These are phyloP conservation scores for Sebastes steindachneri DNA, from an alignment of 2,797 vertebrate species.

Conservation along the genomic window DNA sequence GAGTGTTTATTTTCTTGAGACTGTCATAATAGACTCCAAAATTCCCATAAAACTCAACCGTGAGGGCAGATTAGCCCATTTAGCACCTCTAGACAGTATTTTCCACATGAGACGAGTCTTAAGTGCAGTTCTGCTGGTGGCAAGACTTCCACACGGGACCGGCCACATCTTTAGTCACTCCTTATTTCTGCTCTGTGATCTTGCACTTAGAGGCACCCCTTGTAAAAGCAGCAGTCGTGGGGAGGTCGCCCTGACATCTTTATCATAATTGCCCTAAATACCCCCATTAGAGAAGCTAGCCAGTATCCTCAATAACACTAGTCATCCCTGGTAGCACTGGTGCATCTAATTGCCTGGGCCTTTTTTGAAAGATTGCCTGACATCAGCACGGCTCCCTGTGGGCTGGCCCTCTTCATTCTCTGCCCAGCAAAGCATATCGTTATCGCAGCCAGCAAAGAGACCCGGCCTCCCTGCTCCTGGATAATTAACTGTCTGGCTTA, in stretches of 20 bases:
- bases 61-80: constrained; percentile 74
- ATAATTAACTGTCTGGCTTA: constrained; percentile 88
- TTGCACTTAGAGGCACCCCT: constrained; percentile 73
- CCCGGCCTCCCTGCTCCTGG: constrained; percentile 78
- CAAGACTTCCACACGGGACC: constrained; percentile 69
- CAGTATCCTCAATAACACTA: constrained; percentile 84
- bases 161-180: constrained; percentile 74
- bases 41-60: constrained; percentile 66
- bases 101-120: constrained; percentile 73
- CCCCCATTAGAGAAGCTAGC: constrained; percentile 83
- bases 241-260: constrained; percentile 84
- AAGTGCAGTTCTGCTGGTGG: constrained; percentile 74
- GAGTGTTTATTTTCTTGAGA: constrained; percentile 73
- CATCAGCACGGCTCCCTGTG: constrained; percentile 78
- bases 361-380: constrained; percentile 83
- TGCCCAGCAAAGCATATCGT: constrained; percentile 85
- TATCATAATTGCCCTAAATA: constrained; percentile 87
- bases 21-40: constrained; percentile 66
- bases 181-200: constrained; percentile 75
- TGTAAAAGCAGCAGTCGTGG: constrained; percentile 73
- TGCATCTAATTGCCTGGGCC: constrained; percentile 86
- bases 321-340: constrained; percentile 82
- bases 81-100: constrained; percentile 72
- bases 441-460: constrained; percentile 83
- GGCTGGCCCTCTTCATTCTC: constrained; percentile 83